Evolutionary conservation across 2,113 vertebrate genomes (phyloP), one percentile per base, ranked within the genome.

Genomic region (Hypomesus transpacificus): DNA sequence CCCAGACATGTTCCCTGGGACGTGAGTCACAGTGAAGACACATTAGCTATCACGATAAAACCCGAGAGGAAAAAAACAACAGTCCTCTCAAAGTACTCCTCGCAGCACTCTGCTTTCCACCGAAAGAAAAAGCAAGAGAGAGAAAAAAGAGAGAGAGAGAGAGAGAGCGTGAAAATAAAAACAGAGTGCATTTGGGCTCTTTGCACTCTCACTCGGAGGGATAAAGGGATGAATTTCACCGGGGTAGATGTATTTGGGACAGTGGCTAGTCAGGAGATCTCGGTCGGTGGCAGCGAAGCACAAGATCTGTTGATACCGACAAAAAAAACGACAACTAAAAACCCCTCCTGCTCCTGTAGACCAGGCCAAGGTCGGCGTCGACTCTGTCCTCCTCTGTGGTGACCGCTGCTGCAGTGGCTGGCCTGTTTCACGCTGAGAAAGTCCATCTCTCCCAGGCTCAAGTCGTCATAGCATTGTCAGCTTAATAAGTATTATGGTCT

Each of bases 271-370:
- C 84, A 89, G 84, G 87, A 80, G 80, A 83, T 91, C 80, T 85
- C 74, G 77, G 75, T 80, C 87, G 84, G 84, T 69, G 70, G 83
- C 77, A 74, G 84, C 78, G 81, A 22, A 84, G 79, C 84, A 84
- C 84, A 90, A 88, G 82, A 81, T 81, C 78, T 86, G 74, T 74
- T 90, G 85, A 84, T 80, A 77, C 86, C 86, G 88, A 87, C 85
- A 87, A 86, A 89, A 88, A 82, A 70, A 18, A 87, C 87, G 83
- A 79, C 80, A 82, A 26, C 2, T 3, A 26, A 26, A 26, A 26
- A 26, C 2, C 2, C 73, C 73, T 59, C 77, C 66, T 58, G 68
- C 77, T 76, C 76, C 74, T 82, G 79, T 76, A 74, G 50, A 70
- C 54, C 72, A 64, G 76, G 78, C 83, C 84, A 88, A 85, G 87